Percentiles rank a stretch among this genome's conserved stretches.
phyloP scores from a whole-genome alignment of 2,797 vertebrate genomes.

The Sebastes reedi region DNA sequence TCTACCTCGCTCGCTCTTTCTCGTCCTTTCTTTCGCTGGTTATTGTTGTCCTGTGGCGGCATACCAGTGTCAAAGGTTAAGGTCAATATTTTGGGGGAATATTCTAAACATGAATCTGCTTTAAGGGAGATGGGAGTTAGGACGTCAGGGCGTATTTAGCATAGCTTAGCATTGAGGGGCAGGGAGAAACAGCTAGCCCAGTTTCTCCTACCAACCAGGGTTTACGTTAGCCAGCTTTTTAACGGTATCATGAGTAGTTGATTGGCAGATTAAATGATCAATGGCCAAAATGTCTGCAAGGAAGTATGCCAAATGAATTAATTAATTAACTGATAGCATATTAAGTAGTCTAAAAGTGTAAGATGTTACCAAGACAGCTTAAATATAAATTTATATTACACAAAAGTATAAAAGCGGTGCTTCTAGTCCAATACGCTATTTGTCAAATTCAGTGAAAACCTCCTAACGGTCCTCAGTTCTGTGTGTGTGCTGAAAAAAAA shows the following conservation, averaged over 20 bases:
- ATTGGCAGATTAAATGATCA: too few species aligned
- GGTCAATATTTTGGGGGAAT: constrained; percentile 14
- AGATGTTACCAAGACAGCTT: too few species aligned
- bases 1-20: constrained; percentile 23
- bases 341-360: too few species aligned
- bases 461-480: too few species aligned
- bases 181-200: neutral
- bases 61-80: neutral
- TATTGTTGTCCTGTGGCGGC: constrained; percentile 32
- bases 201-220: neutral
- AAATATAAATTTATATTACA: too few species aligned
- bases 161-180: neutral
- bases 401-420: too few species aligned
- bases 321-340: too few species aligned
- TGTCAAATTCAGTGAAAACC: too few species aligned
- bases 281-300: neutral
- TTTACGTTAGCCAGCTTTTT: neutral
- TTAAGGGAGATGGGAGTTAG: neutral
- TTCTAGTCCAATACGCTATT: too few species aligned
- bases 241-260: neutral
- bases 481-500: too few species aligned
- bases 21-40: constrained; percentile 20
- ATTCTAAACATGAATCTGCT: neutral
- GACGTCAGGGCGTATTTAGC: neutral
- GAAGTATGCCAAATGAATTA: neutral